Evolutionary conservation across 2,113 vertebrate genomes (phyloP), one percentile per base, ranked within the genome.

Genomic region (Mormoops blainvillei): DNA sequence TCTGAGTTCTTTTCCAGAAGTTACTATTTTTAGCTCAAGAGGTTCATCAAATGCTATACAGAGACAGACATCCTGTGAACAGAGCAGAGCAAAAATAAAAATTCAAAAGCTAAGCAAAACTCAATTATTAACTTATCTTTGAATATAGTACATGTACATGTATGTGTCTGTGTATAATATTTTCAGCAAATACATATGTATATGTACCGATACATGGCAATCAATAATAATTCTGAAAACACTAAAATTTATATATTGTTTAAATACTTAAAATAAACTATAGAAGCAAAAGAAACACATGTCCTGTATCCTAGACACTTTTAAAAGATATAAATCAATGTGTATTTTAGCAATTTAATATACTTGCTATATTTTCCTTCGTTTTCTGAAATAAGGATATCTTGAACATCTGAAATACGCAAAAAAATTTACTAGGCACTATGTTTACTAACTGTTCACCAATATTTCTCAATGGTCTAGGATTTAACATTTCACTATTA

Each of bases 11-110:
- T 91, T 88, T 33, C 81, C 73, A 73, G 41, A 94, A 90, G 33
- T 92, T 54, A 78, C 86, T 95, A 91, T 94, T 94, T 94, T 96
- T 95, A 96, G 65, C n/a, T 78, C 15, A 87, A 43, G 26, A 73
- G 31, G 3, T 20, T 93, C 63, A 95, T 70, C 52, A 87, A 58
- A 74, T 70, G 88, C 31, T 81, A 58, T 74, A 38, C 65, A 76
- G 38, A 92, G 38, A 58, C n/a, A 5, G n/a, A 89, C 2, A 19
- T 50, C 78, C 54, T 95, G 14, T 89, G 94, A 93, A 87, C 19
- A 88, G 13, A 85, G 2, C 4, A 94, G 20, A 68, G 7, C 2
- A 28, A 92, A 92, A 73, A 41, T 15, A 93, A 96, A 61, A 86
- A 82, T 71, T 77, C 28, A 92, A 92, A 94, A 84, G 3, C 33